Percentiles rank a stretch among this genome's conserved stretches.
phyloP scores from a whole-genome alignment of 1,140 invertebrate species.

The Tribolium castaneum region DNA sequence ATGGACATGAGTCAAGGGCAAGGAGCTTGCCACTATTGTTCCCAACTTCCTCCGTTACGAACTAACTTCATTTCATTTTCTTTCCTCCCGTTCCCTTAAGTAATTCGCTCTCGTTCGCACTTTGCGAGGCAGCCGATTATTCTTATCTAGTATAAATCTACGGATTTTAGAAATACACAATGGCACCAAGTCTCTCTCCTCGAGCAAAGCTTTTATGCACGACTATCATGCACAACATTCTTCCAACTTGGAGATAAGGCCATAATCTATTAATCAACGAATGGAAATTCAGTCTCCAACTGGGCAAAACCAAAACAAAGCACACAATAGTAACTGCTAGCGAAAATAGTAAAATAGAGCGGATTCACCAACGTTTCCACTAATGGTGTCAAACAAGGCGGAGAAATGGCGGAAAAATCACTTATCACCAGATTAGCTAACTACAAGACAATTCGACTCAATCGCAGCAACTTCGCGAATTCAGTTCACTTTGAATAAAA shows the following conservation, averaged over 20 bases:
- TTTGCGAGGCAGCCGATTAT: slow-evolving; percentile 8
- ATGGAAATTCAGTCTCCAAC: no score
- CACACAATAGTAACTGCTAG: no score
- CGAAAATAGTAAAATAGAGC: no score
- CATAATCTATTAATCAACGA: no score
- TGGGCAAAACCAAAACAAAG: no score
- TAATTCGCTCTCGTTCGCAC: slow-evolving; percentile 8
- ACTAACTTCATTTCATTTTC: slow-evolving; percentile 22
- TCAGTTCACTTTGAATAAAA: neutral
- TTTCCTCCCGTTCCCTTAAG: slow-evolving; percentile 5
- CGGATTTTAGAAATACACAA: neutral
- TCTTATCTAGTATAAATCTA: slow-evolving; percentile 16
- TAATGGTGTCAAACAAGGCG: neutral
- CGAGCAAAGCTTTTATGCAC: neutral
- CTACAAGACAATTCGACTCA: neutral
- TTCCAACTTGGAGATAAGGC: no score
- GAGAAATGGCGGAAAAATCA: neutral
- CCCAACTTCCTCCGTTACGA: slow-evolving; percentile 11
- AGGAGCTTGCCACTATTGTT: slow-evolving; percentile 25
- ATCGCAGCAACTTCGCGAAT: neutral
- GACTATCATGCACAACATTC: neutral
- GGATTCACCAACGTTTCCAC: neutral
- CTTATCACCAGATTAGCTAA: neutral
- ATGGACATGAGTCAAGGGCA: slow-evolving; percentile 36
- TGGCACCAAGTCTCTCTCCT: neutral